phyloP scores from a whole-genome alignment of 2,113 vertebrate species.

The Malurus elegans region DNA sequence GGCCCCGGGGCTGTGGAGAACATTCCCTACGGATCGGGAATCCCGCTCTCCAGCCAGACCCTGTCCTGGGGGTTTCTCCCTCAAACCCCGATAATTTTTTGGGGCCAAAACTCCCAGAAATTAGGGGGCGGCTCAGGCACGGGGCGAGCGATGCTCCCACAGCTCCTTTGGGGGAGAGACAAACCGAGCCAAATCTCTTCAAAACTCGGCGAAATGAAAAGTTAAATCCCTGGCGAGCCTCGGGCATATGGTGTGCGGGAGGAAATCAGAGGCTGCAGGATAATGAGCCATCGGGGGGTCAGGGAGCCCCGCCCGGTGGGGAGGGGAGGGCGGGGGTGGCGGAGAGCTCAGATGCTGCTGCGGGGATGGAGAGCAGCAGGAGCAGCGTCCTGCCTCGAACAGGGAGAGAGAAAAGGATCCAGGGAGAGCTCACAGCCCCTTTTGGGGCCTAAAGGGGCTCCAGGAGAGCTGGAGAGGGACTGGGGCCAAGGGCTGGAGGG shows the following conservation, averaged over 20 bases:
- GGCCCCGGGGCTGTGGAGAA: neutral
- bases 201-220: constrained; percentile 2
- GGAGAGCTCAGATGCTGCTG: neutral
- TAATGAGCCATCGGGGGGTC: constrained; percentile 18
- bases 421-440: neutral
- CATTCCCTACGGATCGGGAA: rapidly evolving
- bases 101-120: neutral
- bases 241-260: constrained; percentile 49
- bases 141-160: rapidly evolving
- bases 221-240: neutral
- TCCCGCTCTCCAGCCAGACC: rapidly evolving
- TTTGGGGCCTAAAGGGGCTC: neutral
- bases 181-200: neutral
- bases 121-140: rapidly evolving
- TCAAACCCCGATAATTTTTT: neutral
- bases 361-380: neutral
- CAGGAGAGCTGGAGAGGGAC: neutral
- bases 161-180: neutral
- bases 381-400: neutral
- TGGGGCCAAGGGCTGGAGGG: neutral
- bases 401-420: neutral
- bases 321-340: neutral
- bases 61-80: neutral
- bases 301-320: neutral
- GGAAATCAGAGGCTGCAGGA: constrained; percentile 5